Base-by-base conservation (phyloP, 1,140 invertebrate species). In the Tribolium castaneum region DNA sequence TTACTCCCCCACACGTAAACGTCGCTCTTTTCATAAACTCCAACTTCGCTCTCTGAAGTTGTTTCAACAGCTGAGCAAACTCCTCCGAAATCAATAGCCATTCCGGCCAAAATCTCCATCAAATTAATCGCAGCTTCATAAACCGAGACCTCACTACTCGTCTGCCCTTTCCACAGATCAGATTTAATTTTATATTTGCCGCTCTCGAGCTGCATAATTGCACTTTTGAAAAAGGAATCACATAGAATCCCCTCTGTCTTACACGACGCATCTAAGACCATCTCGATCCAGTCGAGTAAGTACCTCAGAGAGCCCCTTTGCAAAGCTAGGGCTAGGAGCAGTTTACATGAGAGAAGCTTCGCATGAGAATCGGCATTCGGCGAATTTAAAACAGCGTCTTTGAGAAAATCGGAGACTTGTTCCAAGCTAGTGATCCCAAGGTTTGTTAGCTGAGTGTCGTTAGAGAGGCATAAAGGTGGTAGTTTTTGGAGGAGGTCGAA, bases 1-100 rank as follows among this genome's bases (percentile, higher is more conserved):
- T 93, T 92, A 82, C 91, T 92, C 1, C 92, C 92, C 91, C 92
- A 93, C 2, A 92, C 90, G 84, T 89, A 92, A n/a, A 91, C 90
- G 81, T 91, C 90, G 83, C 89, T 88, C 79, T 78, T 85, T 80
- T 81, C 82, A 14, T 74, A 78, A 39, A 82, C 86, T 77, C 82
- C 87, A 85, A 80, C 52, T 66, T 82, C 80, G 22, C 72, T 30
- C 19, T 81, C 78, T 45, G 62, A 78, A 6, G 49, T 75, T 19
- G 78, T 66, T 59, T 80, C 80, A 3, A 79, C 56, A 7, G 70
- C 49, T n/a, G 79, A 76, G 73, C 80, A 80, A 7, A 75, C 78
- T 10, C 82, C 83, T 3, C 83, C 80, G 80, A 80, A 85, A 74
- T 86, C 83, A 6, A 81, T 75, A 12, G 85, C 84, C 85, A 86